Evolutionary conservation across 2,888 invertebrate species (phyloP).

Genomic region (Heteromurus nitidus): DNA sequence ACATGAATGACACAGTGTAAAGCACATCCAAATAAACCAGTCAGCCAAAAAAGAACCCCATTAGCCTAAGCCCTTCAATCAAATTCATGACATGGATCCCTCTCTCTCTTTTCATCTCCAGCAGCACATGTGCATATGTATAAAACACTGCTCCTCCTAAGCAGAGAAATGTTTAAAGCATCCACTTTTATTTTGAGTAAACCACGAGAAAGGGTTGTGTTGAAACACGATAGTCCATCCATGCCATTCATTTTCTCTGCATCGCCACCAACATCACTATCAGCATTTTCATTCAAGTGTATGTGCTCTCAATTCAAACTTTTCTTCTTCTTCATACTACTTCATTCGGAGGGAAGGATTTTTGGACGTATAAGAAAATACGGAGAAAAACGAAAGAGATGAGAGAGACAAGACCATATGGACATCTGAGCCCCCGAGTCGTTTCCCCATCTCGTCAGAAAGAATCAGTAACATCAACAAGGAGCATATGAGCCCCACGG

Average conservation of each 20-base stretch:
- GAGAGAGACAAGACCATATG: slow-evolving; percentile 18
- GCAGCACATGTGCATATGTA: too few relatives aligned
- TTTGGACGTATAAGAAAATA: not conserved
- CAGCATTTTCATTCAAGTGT: slow-evolving; percentile 1
- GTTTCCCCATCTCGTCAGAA: too few relatives aligned
- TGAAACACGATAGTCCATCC: not conserved
- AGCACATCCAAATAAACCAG: slow-evolving; percentile 34
- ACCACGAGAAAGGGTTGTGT: not conserved
- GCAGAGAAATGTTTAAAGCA: too few relatives aligned
- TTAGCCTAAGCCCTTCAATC: slow-evolving; percentile 57
- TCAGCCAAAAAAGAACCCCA: slow-evolving; percentile 26
- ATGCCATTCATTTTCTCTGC: not conserved
- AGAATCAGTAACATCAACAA: not conserved
- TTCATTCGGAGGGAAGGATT: not conserved
- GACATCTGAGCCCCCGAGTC: slow-evolving; percentile 17
- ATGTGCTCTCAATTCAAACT: too few relatives aligned
- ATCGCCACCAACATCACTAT: not conserved
- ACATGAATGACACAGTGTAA: slow-evolving; percentile 11
- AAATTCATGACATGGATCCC: slow-evolving; percentile 41
- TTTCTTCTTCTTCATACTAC: too few relatives aligned
- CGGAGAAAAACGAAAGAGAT: not conserved
- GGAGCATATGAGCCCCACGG: not conserved
- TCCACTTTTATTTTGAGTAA: not conserved
- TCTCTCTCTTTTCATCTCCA: slow-evolving; percentile 19
- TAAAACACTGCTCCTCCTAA: not conserved